Evolutionary conservation across 2,113 vertebrate species (phyloP).

Genomic region (Otocyon megalotis): DNA sequence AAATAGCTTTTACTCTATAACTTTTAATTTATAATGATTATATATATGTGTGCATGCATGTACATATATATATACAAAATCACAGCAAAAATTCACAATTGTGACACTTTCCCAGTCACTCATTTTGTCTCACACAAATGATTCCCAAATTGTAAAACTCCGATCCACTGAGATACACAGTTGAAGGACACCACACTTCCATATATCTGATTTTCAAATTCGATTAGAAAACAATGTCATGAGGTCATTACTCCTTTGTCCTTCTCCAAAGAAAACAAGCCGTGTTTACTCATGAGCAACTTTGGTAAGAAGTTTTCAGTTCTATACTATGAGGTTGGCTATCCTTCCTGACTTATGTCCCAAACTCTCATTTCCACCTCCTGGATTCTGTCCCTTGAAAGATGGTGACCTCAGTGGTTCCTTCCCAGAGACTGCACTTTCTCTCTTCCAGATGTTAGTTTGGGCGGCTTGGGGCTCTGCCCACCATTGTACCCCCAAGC

Average conservation of each 20-base stretch:
- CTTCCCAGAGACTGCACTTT: background rate
- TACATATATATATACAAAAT: background rate
- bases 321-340: background rate
- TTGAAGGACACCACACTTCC: background rate
- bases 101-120: background rate
- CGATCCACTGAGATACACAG: background rate
- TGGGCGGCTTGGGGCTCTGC: background rate
- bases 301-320: background rate
- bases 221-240: background rate
- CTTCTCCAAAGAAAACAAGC: background rate
- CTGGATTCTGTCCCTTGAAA: background rate
- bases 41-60: background rate
- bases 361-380: background rate
- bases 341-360: too few species aligned
- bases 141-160: background rate
- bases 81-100: background rate
- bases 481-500: background rate
- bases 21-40: background rate
- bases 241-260: background rate
- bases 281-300: background rate
- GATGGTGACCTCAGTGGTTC: fast-evolving
- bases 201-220: background rate
- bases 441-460: background rate
- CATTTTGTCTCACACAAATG: background rate
- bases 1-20: background rate